Base-by-base conservation (phyloP, 1,140 invertebrate genomes). In the Eurosta solidaginis region DNA sequence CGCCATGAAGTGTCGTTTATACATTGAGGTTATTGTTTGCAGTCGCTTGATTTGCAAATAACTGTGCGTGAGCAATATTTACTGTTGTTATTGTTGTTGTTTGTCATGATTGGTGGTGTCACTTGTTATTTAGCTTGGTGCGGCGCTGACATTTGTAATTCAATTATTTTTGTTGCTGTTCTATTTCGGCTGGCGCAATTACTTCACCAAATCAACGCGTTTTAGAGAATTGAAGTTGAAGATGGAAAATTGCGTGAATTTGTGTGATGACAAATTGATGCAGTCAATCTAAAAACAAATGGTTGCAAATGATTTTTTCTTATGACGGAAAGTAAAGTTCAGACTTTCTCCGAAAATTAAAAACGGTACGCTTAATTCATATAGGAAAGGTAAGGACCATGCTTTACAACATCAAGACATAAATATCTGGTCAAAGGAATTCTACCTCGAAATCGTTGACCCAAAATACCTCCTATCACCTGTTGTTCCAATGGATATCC, bases 81-180 rank as follows among this genome's bases (percentile, higher is more conserved):
- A 12, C n/a, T 33, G 27, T 59, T 59, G 45, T n/a, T 2, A 12
- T 47, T 47, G 45, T 52, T 20, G 49, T n/a, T 17, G 59, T n/a
- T 36, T 68, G 59, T 10, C 6, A 63, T 40, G 59, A 40, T 63
- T 63, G 33, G 17, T 33, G 5, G 17, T n/a, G 17, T 68, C 33
- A n/a, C 5, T 20, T n/a, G 9, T n/a, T 14, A 9, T 27, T 36
- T 40, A 27, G n/a, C 33, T 1, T 7, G n/a, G 27, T 33, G 27
- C 12, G 27, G 59, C 59, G 36, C 20, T 68, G 59, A 68, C 59
- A 68, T 68, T 40, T 68, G 59, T 68, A 40, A 68, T 68, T 68
- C 59, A 68, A 68, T 68, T 68, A 68, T 33, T 68, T 68, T 68
- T 36, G 29, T 33, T 12, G 9, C 10, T 36, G 54, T 59, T 36